Percentiles rank a stretch among this genome's conserved stretches.
Evolutionary conservation across 2,888 invertebrate genomes (phyloP).

Genomic region (Chromoteleia sp.): DNA sequence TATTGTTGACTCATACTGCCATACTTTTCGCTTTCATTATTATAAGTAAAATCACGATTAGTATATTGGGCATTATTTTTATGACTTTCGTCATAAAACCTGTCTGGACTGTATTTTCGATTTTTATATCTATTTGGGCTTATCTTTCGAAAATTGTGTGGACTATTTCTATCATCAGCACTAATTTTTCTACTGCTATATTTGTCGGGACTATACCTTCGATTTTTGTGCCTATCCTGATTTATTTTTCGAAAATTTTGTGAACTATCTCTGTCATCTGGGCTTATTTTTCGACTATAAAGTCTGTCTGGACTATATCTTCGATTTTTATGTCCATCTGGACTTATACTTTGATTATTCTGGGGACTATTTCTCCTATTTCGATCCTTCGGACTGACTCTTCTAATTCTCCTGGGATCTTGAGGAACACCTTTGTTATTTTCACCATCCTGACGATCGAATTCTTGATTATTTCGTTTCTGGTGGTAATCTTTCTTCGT

Average conservation of each 20-base stretch:
- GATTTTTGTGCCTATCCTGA: slow-evolving; percentile 15
- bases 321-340: slow-evolving; percentile 15
- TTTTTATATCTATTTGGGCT: no score
- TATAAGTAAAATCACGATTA: no score
- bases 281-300: background rate
- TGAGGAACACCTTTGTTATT: slow-evolving; percentile 7
- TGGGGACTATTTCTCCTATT: no score
- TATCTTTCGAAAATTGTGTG: no score
- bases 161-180: background rate
- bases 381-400: background rate
- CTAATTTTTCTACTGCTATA: no score
- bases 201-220: slow-evolving; percentile 4
- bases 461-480: slow-evolving; percentile 6
- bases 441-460: background rate
- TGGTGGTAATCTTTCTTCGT: slow-evolving; percentile 4
- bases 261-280: background rate
- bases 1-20: no score
- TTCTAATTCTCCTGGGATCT: slow-evolving; percentile 25
- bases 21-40: no score
- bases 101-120: background rate
- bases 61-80: no score
- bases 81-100: no score
- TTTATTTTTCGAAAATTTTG: background rate
- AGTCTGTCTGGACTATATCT: slow-evolving; percentile 18
- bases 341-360: background rate